A percentile compares a stretch with the other conserved stretches of the same genome.
Conservation (phyloP, 2,113 vertebrate species). For the Sebastes schlegelii region DNA sequence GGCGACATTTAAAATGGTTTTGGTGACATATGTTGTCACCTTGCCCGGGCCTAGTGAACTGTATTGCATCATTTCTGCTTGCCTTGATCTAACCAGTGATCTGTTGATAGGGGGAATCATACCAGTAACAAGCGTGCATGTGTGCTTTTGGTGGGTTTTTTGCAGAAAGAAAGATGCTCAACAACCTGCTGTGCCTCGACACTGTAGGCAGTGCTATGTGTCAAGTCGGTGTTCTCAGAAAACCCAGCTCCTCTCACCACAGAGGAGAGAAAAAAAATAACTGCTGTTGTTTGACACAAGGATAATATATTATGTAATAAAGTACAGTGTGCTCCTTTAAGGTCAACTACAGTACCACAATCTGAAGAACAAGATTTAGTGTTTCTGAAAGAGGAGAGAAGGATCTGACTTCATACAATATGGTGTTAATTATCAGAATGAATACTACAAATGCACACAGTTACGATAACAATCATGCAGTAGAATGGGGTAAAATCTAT, state of each 20-base stretch:
- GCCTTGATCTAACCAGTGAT: neutral
- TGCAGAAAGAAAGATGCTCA: slow-evolving; percentile 14
- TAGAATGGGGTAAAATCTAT: neutral
- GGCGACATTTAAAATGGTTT: too few relatives aligned
- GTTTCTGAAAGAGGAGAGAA: neutral
- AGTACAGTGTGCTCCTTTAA: slow-evolving; percentile 34
- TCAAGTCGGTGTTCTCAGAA: slow-evolving; percentile 39
- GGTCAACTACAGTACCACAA: slow-evolving; percentile 14
- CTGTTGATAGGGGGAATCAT: neutral
- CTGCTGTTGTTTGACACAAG: slow-evolving; percentile 45
- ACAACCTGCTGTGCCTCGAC: neutral
- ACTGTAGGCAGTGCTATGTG: neutral
- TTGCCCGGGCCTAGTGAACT: too few relatives aligned
- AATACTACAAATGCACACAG: neutral
- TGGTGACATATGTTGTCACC: too few relatives aligned
- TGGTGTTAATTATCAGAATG: neutral
- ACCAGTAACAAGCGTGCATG: neutral
- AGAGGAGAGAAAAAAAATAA: slow-evolving; percentile 9
- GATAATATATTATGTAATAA: slow-evolving; percentile 54
- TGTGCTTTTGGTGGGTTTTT: slow-evolving; percentile 24
- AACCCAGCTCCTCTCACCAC: slow-evolving; percentile 11
- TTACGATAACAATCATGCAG: neutral
- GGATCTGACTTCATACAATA: neutral
- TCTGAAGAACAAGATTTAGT: neutral
- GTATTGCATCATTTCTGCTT: neutral